Evolutionary conservation across 2,888 invertebrate genomes (phyloP), one percentile per base, ranked within the genome.

Genomic region (Taphrorychus bicolor): DNA sequence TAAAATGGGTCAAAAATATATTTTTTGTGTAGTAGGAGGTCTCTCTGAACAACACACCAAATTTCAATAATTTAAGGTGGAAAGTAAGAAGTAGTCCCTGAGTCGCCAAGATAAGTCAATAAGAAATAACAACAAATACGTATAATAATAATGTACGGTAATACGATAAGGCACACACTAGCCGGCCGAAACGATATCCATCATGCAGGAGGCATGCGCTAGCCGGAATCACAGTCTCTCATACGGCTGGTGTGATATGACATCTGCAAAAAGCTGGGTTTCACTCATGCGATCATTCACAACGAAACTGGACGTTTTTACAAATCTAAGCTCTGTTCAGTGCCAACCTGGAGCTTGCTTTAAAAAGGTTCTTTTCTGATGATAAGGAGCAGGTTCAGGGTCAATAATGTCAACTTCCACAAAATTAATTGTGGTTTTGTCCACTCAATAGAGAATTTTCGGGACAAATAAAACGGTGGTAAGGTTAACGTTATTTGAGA

Each of bases 161-260:
- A 32, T 32, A n/a, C 52, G 16, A 40, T 41, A 60, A 53, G 66
- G 57, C 40, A 57, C n/a, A n/a, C 48, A 48, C 58, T 59, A 64
- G 52, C 64, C 61, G 18, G 51, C 51, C 19, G 54, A 41, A 56
- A 60, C 58, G 66, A 61, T 45, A 53, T 67, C 62, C 67, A 66
- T 66, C 66, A 67, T 22, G 53, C 51, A 53, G 17, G 21, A 22
- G 24, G 42, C 66, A 66, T 66, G 66, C 66, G 23, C 59, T 72
- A 73, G 71, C 72, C 56, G 78, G 78, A 78, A 85, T 91, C 91
- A 94, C 86, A 94, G 91, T 88, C 93, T 93, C 88, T 94, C 94
- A 85, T 94, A 94, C 86, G 93, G 93, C 88, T 92, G 91, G 85
- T 91, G 90, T 85, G 93, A 90, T 86, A 90, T 92, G 85, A 94